Evolutionary conservation across 2,113 vertebrate species (phyloP).

Genomic region (Podarcis muralis): DNA sequence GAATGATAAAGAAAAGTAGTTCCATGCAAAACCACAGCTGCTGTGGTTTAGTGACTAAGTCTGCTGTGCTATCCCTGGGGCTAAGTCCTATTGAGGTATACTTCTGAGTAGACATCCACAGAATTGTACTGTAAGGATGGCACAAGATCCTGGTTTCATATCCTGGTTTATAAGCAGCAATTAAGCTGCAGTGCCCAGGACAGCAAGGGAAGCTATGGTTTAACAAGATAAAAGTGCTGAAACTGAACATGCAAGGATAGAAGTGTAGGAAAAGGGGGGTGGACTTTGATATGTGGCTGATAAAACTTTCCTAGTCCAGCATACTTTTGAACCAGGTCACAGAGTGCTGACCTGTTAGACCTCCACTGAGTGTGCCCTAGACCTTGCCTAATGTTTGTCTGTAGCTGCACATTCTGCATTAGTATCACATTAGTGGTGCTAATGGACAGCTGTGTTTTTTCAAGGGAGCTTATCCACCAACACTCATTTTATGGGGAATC

Average conservation of each 20-base stretch:
- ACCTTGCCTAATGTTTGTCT: background rate
- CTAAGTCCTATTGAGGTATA: background rate
- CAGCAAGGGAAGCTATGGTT: background rate
- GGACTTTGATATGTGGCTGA: background rate
- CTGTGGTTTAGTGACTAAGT: background rate
- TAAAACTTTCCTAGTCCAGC: background rate
- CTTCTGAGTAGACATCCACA: background rate
- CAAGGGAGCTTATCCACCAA: background rate
- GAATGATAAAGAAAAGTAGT: background rate
- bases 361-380: background rate
- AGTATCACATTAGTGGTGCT: background rate
- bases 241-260: background rate
- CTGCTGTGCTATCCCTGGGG: background rate
- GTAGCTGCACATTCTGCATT: background rate
- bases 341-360: background rate
- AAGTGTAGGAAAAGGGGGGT: no score
- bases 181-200: background rate
- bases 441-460: background rate
- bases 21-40: background rate
- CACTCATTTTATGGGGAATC: background rate
- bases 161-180: background rate
- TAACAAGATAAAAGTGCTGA: background rate
- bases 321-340: background rate
- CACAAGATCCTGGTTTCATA: background rate
- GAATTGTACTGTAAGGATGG: background rate